A percentile compares a stretch with the other conserved stretches of the same genome.
phyloP scores from a whole-genome alignment of 2,113 vertebrate genomes.

The Lophotis ruficrista region DNA sequence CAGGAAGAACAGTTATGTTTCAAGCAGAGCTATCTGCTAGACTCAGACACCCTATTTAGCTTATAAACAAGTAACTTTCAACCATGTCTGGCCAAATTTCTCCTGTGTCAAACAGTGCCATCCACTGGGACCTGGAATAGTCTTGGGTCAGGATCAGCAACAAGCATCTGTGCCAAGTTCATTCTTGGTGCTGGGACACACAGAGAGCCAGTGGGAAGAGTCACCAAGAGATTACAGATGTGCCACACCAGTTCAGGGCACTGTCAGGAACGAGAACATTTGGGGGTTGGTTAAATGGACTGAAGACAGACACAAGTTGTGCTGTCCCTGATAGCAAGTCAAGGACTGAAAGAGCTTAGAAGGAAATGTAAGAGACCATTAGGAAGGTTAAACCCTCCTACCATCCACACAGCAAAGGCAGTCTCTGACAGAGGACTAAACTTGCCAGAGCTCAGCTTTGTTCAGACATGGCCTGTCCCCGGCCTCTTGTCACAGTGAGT shows the following conservation, averaged over 20 bases:
- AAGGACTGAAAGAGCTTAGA: background rate
- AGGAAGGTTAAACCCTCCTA: background rate
- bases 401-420: background rate
- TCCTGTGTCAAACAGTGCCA: background rate
- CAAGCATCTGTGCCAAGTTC: background rate
- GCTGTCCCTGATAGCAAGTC: background rate
- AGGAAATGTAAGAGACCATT: background rate
- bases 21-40: background rate
- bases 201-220: background rate
- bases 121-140: background rate
- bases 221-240: background rate
- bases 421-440: background rate
- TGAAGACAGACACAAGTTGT: background rate
- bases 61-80: background rate
- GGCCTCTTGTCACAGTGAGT: background rate
- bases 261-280: background rate
- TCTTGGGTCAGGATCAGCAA: background rate
- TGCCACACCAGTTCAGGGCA: background rate
- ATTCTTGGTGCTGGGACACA: background rate
- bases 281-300: background rate
- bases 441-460: background rate
- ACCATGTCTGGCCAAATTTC: background rate
- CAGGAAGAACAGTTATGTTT: background rate
- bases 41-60: background rate
- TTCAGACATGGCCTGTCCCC: background rate